Base-by-base conservation (phyloP, 2,888 invertebrate genomes). In the Drosophila anomalata region DNA sequence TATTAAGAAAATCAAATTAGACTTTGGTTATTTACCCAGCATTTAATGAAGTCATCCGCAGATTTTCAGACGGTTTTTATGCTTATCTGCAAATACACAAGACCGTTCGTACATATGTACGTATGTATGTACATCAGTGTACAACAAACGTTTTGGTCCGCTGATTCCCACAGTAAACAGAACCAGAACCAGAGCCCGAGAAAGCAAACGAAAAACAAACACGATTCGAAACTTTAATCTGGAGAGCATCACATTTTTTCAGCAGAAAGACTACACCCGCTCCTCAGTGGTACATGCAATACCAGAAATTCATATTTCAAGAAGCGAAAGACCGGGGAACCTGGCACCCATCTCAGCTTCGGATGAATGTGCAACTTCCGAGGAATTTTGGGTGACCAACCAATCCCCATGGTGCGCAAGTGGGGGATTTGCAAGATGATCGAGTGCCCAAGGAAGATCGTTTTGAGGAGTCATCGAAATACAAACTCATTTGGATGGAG, bases 101-200 rank as follows among this genome's bases (percentile, higher is more conserved):
- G 2, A 8, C 29, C 29, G 5, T 4, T 14, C 0, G 14, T 14
- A 14, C 14, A 14, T 14, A 14, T 1, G n/a, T n/a, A n/a, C 29
- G 4, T 4, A 4, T 3, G 22, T 4, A 4, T 1, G 22, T 3
- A 24, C 22, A 24, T 24, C 22, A 24, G 22, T 24, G 22, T 24
- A 24, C 22, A 24, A 29, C 2, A 29, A 1, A 7, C 26, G 6
- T 26, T 78, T 70, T 81, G 82, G 72, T 85, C 85, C 57, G 62
- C 48, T 79, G 83, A 73, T 61, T 52, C 58, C 67, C 73, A 70
- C 78, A 78, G 82, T 71, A 76, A 77, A 73, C 55, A 52, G 31
- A 9, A 51, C 22, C 33, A 52, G 31, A 9, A 51, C 22, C 33
- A 68, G 54, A 14, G 20, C 41, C 57, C 41, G 51, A 22, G 54